These are phyloP conservation scores for Ophion slaviceki DNA, from an alignment of 2,888 invertebrate species.

Conservation along the genomic window DNA sequence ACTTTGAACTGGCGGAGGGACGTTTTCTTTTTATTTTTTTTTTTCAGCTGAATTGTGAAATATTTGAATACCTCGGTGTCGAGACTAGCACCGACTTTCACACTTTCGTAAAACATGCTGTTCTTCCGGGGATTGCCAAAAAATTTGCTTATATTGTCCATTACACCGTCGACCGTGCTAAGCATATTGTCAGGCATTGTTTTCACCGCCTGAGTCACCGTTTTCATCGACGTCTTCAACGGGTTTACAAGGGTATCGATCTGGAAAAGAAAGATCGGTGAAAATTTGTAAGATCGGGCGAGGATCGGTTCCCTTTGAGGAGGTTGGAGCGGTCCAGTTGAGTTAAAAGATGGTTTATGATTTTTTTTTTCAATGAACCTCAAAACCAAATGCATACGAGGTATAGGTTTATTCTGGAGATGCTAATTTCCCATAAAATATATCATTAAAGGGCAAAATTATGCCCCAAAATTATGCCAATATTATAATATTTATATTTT, in stretches of 20 bases:
- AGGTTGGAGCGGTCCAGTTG: no score
- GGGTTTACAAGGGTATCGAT: constrained; percentile 92
- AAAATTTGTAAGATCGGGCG: no score
- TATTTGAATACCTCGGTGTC: constrained; percentile 85
- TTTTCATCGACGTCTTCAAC: constrained; percentile 92
- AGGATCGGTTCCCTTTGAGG: no score
- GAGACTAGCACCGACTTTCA: constrained; percentile 84
- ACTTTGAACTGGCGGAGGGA: background rate
- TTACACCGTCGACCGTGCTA: constrained; percentile 93
- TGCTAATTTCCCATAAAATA: no score
- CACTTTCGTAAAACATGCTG: constrained; percentile 83
- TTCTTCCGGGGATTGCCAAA: constrained; percentile 85
- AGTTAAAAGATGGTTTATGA: no score
- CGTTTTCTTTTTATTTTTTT: background rate
- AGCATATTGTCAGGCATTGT: constrained; percentile 95
- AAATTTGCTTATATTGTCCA: constrained; percentile 92
- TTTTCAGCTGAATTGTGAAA: background rate
- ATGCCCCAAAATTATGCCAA: no score
- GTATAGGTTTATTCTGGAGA: no score
- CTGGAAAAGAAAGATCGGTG: constrained; percentile 79
- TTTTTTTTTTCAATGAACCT: background rate
- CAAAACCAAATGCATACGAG: no score
- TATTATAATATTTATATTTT: no score
- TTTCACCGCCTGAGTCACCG: constrained; percentile 89
- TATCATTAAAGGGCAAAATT: no score